Base-by-base conservation (phyloP, 2,888 invertebrate species). In the Diarsia dahlii region DNA sequence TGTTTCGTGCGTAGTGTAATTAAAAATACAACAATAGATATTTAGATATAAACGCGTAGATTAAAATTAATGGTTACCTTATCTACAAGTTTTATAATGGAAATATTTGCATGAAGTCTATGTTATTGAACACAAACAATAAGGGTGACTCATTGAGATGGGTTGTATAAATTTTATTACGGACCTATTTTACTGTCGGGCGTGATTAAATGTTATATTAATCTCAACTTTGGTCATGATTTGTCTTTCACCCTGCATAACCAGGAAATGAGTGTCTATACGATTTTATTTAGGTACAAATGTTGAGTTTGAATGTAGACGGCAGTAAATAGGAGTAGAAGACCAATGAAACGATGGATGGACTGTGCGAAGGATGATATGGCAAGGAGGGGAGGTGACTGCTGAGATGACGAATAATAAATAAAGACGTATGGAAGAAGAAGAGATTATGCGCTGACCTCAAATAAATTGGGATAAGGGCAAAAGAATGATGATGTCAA, bases 51-150 rank as follows among this genome's bases (percentile, higher is more conserved):
- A 80, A 73, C 50, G 6, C 20, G 15, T 46, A 56, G 81, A 71
- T 67, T 52, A 52, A 68, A 72, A 67, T 68, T 52, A 68, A 74
- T 74, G 45, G 48, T 74, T 50, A 34, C 54, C 74, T 62, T 74
- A 80, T 80, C 74, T 78, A 54, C 48, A 50, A 66, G 80, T 72
- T 77, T 72, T 58, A 80, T 80, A 73, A 64, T 64, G 64, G 77
- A 78, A 78, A 78, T 80, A 73, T 80, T 64, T 80, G 56, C 77
- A 80, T 78, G 62, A 63, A 45, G 54, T 56, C 48, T 28, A 34
- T 60, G 46, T 52, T 56, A 54, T 63, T 23, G 62, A 54, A 66
- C 70, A 66, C 48, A 45, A 54, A 70, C 54, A 79, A 62, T 62
- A 68, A 56, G 62, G 54, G 56, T 73, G 66, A 72, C 39, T 70